Base-by-base conservation (phyloP, 2,113 vertebrate species). In the Formicarius rufipectus region DNA sequence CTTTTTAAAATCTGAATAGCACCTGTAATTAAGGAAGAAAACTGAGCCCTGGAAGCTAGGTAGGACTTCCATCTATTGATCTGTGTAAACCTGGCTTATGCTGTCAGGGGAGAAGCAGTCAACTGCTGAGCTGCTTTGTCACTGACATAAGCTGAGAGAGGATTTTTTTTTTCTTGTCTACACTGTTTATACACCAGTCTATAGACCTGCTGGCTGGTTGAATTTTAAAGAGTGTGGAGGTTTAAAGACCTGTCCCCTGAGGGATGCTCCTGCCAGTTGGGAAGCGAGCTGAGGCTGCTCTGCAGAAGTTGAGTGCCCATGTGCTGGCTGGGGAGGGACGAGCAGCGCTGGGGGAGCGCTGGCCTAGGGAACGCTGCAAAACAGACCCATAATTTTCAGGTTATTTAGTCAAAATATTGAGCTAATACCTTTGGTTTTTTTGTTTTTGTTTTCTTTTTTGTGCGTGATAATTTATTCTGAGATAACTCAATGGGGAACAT, bases 221-320 rank as follows among this genome's bases (percentile, higher is more conserved):
- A 99, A 99, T 99, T 99, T 99, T 99, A 99, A 99, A 98, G 98
- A 99, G 98, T 97, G 98, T 75, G 89, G 98, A 98, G 98, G 98
- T 98, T 99, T 99, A 99, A 99, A 99, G 99, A 98, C 98, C 93
- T 96, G 98, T 98, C 98, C 98, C 98, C 98, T 92, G 97, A 98
- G 99, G 99, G 98, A 98, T 96, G 98, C 98, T 97, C 91, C 98
- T 98, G 98, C 97, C 98, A 98, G 98, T 98, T 98, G 98, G 98
- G 98, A 98, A 98, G 98, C 98, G 98, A 98, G 98, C 97, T 91
- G 97, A 97, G 98, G 98, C 97, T 85, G 96, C 91, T 95, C 91
- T 64, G 97, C 95, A 95, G 93, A 95, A 96, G 95, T 89, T 96
- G 96, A 7, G 84, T 19, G 18, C 69, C 7, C 49, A 44, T 40